A percentile compares a stretch with the other conserved stretches of the same genome.
phyloP scores from a whole-genome alignment of 2,113 vertebrate species.

The Hippopotamus amphibius region DNA sequence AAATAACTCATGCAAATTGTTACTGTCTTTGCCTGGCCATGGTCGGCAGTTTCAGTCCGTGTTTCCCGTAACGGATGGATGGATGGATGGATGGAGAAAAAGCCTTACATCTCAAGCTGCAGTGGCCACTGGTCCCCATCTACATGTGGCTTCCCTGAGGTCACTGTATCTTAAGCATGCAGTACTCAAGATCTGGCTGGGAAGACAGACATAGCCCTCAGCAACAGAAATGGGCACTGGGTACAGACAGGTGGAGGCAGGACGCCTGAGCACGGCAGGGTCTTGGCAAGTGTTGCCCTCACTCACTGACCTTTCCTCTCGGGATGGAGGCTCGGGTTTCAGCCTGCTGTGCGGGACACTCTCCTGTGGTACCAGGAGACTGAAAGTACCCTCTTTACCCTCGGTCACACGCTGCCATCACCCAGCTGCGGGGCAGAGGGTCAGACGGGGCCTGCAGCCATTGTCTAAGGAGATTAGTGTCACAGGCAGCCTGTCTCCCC shows the following conservation, averaged over 20 bases:
- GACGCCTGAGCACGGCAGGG: neutral
- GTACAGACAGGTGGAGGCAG: neutral
- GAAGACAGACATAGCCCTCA: neutral
- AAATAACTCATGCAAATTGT: too few relatives aligned
- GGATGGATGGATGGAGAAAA: neutral
- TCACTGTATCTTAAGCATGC: neutral
- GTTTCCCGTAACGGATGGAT: neutral
- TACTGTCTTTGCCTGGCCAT: too few relatives aligned
- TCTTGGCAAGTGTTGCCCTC: slow-evolving; percentile 6
- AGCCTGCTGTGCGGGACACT: slow-evolving; percentile 37
- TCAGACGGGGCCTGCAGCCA: neutral
- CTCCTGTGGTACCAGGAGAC: slow-evolving; percentile 28
- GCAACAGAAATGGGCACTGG: neutral
- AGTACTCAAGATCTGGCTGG: slow-evolving; percentile 1
- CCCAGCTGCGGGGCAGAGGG: neutral
- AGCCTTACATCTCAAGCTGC: neutral
- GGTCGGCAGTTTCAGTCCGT: too few relatives aligned
- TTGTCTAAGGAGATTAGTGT: slow-evolving; percentile 33
- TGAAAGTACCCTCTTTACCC: slow-evolving; percentile 44
- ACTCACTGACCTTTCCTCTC: slow-evolving; percentile 73
- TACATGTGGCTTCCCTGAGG: neutral
- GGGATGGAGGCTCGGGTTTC: slow-evolving; percentile 71
- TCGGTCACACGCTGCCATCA: slow-evolving; percentile 27
- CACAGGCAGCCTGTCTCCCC: neutral
- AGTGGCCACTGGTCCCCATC: neutral